Conservation (phyloP, 2,888 invertebrate genomes). For the Lasioglossum malachurum region DNA sequence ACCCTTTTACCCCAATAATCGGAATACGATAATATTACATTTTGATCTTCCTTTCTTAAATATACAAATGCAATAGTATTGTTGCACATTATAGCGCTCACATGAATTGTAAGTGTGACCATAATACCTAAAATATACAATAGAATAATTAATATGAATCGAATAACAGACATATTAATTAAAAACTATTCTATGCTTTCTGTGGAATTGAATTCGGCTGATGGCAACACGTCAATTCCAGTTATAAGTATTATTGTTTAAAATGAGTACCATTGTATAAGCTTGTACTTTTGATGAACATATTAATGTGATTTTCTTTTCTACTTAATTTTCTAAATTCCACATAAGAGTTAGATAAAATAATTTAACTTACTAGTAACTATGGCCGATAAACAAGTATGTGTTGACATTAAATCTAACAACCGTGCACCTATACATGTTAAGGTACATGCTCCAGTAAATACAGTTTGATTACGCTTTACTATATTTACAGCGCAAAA, state of each 20-base stretch:
- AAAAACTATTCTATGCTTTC: not conserved
- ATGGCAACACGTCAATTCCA: not conserved
- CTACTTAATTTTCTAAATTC: not conserved
- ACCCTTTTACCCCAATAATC: conserved; percentile 73
- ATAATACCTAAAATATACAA: conserved; percentile 52
- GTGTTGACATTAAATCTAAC: not conserved
- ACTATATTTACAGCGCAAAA: conserved; percentile 49
- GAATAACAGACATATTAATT: not conserved
- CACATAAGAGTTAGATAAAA: not conserved
- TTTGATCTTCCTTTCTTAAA: conserved; percentile 56
- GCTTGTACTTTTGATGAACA: not conserved
- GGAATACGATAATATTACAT: conserved; percentile 67
- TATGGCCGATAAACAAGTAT: not conserved
- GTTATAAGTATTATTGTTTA: not conserved
- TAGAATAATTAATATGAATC: not conserved
- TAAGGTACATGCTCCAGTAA: conserved; percentile 26
- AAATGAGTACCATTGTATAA: not conserved
- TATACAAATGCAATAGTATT: conserved; percentile 72
- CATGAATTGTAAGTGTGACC: conserved; percentile 30
- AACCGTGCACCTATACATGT: not conserved
- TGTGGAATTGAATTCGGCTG: not conserved
- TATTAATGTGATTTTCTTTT: not conserved
- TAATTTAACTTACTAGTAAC: conserved; percentile 53
- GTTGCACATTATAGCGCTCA: conserved; percentile 57
- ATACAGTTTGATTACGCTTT: conserved; percentile 59